A percentile compares a stretch with the other conserved stretches of the same genome.
Evolutionary conservation across 1,140 invertebrate genomes (phyloP).

Genomic region (Drosophila eugracilis): DNA sequence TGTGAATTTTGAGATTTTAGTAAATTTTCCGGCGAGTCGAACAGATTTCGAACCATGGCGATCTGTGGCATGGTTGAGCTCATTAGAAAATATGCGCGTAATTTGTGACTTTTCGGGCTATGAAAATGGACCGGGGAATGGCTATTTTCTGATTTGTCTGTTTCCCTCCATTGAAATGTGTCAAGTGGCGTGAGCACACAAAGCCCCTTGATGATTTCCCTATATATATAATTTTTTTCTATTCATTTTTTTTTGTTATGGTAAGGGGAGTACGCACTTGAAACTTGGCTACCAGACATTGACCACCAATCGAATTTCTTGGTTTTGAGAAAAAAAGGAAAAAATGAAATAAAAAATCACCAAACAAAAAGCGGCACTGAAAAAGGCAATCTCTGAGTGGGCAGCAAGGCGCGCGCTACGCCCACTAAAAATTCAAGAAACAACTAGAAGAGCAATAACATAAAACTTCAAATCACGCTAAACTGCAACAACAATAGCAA

Average conservation of each 20-base stretch:
- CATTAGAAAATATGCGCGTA: slow-evolving; percentile 83
- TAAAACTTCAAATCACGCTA: slow-evolving; percentile 76
- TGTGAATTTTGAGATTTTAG: slow-evolving; percentile 7
- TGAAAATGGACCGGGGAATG: slow-evolving; percentile 21
- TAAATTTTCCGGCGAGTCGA: slow-evolving; percentile 26
- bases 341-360: slow-evolving; percentile 21
- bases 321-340: background rate
- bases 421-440: slow-evolving; percentile 55
- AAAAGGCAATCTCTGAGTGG: slow-evolving; percentile 71
- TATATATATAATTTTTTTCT: no score
- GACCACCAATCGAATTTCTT: slow-evolving; percentile 72
- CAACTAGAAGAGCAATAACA: slow-evolving; percentile 68
- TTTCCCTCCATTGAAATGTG: slow-evolving; percentile 67
- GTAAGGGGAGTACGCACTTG: slow-evolving; percentile 52
- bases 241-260: no score
- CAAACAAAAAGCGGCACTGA: slow-evolving; percentile 66
- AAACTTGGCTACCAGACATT: slow-evolving; percentile 65
- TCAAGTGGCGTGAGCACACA: slow-evolving; percentile 64
- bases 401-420: slow-evolving; percentile 63
- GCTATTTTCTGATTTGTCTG: slow-evolving; percentile 66
- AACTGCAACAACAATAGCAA: slow-evolving; percentile 52
- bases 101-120: slow-evolving; percentile 62
- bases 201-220: slow-evolving; percentile 24
- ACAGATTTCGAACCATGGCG: slow-evolving; percentile 69
- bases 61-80: slow-evolving; percentile 70